Base-by-base conservation (phyloP, 2,797 vertebrate genomes). In the Acrocephalus scirpaceus region DNA sequence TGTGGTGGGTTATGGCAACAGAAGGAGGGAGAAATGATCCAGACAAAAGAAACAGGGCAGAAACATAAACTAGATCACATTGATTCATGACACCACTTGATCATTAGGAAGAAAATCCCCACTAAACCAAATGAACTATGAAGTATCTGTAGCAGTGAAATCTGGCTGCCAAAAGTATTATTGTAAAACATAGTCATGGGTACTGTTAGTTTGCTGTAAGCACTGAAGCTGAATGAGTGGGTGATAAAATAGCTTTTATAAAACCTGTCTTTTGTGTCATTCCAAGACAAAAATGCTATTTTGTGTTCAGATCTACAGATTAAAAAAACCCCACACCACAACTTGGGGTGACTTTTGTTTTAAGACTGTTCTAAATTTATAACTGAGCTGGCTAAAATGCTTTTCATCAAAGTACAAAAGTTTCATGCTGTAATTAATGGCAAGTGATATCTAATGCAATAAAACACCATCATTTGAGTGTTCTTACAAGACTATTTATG, bases 401-500 rank as follows among this genome's bases (percentile, higher is more conserved):
- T 95, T 96, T 97, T 96, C 93, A 97, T 96, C 95, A 86, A 93
- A 94, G 94, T 67, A 96, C 91, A 91, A 91, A 96, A 96, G 91
- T 95, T 95, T 92, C 95, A 61, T 60, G 36, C 92, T 76, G 75
- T 97, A 97, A 97, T 97, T 97, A 96, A 96, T 97, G 89, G 89
- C 95, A 92, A 96, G 94, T 94, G 96, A 93, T 96, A 97, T 92
- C 88, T 92, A 91, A 79, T 3, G 94, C 94, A 96, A 95, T 97
- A 96, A 97, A 96, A 84, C 92, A 96, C 92, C 73, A 95, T 95
- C 90, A 95, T 97, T 95, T 95, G 93, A 96, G 96, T 95, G 95
- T 97, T 96, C 96, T 95, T 95, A 94, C 94, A 96, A 95, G 96
- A 92, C 90, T 97, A 96, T 97, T 97, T 97, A 97, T 96, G 96